Evolutionary conservation across 2,797 vertebrate species (phyloP).

Genomic region (Eulemur mongoz): DNA sequence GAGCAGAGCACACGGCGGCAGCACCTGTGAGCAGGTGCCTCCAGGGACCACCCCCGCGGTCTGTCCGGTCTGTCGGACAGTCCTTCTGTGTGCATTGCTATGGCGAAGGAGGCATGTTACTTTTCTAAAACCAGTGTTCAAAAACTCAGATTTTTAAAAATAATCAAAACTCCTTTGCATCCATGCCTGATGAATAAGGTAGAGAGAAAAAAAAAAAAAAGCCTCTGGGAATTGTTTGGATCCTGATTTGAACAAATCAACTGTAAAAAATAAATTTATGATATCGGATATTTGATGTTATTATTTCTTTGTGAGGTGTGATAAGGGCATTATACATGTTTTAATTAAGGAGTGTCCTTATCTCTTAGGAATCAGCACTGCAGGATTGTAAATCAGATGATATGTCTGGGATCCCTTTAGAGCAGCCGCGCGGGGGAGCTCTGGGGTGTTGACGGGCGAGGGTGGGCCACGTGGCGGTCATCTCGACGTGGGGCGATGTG

Average conservation of each 20-base stretch:
- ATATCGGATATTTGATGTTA: not conserved
- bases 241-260: not conserved
- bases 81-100: rapidly evolving
- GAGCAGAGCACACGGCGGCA: not conserved
- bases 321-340: not conserved
- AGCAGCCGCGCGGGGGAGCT: rapidly evolving
- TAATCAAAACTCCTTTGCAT: not conserved
- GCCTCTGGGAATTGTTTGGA: not conserved
- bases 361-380: not conserved
- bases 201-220: not conserved
- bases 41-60: too few relatives aligned
- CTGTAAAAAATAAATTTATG: not conserved
- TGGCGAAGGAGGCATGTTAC: rapidly evolving
- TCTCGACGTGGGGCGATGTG: not conserved
- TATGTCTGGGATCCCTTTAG: not conserved
- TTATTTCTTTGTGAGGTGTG: not conserved
- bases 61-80: not conserved
- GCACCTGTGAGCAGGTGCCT: not conserved
- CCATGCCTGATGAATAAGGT: not conserved
- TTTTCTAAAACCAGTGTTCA: not conserved
- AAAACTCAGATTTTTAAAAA: not conserved
- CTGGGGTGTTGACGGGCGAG: rapidly evolving
- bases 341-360: not conserved
- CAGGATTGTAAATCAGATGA: not conserved
- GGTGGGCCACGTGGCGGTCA: not conserved